phyloP scores from a whole-genome alignment of 2,888 invertebrate genomes.

The Cheilosia urbana region DNA sequence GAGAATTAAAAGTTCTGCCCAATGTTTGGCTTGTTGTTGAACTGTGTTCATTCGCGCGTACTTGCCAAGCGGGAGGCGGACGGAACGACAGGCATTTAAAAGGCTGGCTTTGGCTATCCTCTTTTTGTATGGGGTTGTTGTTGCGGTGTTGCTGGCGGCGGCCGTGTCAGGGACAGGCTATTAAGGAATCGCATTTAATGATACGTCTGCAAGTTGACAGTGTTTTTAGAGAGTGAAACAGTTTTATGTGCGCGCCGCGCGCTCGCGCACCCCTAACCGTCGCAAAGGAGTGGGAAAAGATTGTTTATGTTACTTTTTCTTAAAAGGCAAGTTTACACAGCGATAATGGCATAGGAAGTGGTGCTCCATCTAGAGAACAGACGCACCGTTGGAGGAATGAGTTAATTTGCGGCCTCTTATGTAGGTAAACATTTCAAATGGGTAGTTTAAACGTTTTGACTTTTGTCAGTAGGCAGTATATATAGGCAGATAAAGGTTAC shows the following conservation, averaged over 20 bases:
- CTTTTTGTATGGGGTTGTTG: slow-evolving; percentile 25
- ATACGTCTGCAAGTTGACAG: slow-evolving; percentile 68
- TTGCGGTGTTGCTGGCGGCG: not conserved
- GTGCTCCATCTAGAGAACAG: slow-evolving; percentile 32
- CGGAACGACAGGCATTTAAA: slow-evolving; percentile 56
- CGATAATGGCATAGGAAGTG: slow-evolving; percentile 41
- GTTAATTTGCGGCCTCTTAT: slow-evolving; percentile 30
- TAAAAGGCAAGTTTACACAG: slow-evolving; percentile 45
- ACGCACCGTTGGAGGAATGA: slow-evolving; percentile 21
- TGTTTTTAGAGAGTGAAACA: slow-evolving; percentile 55
- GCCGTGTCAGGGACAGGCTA: slow-evolving; percentile 62
- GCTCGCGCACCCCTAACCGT: too few species aligned
- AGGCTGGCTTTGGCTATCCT: slow-evolving; percentile 41
- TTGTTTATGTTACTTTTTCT: slow-evolving; percentile 52
- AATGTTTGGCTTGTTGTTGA: slow-evolving; percentile 68
- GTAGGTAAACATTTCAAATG: slow-evolving; percentile 2
- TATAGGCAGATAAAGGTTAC: too few species aligned
- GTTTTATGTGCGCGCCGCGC: slow-evolving; percentile 28
- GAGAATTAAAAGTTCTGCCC: slow-evolving; percentile 70
- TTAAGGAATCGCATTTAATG: slow-evolving; percentile 69
- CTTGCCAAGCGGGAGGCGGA: slow-evolving; percentile 40
- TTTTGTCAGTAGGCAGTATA: too few species aligned
- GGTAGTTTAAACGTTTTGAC: not conserved
- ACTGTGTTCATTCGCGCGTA: slow-evolving; percentile 61
- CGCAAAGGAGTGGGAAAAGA: not conserved